Evolutionary conservation across 2,888 invertebrate genomes (phyloP).

Genomic region (Andrena camellia): DNA sequence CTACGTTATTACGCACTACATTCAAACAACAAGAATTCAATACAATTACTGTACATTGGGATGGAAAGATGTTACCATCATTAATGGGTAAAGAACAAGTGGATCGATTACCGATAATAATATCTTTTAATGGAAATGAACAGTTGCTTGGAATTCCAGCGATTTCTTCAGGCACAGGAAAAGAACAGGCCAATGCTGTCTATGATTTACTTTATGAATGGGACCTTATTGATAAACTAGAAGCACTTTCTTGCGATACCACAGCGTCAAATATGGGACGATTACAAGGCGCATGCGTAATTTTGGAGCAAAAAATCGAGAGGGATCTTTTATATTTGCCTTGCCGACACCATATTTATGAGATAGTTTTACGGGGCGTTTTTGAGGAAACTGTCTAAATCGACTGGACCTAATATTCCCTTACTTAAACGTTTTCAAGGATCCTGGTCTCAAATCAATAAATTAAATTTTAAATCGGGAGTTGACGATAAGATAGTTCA

Average conservation of each 20-base stretch:
- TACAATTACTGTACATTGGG: not conserved
- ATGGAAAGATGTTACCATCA: not conserved
- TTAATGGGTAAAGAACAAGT: not conserved
- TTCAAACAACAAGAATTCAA: not conserved
- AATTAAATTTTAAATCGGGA: not conserved
- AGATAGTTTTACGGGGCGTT: not conserved
- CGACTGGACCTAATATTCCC: not conserved
- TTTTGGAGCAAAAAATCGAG: conserved; percentile 4
- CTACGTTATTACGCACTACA: not conserved
- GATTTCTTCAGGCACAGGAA: not conserved
- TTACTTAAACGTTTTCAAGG: not conserved
- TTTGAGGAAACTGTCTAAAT: not conserved
- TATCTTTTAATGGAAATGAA: not conserved
- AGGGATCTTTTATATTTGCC: not conserved
- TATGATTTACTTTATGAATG: not conserved
- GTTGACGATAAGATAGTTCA: no score
- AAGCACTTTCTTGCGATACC: not conserved
- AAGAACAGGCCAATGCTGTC: not conserved
- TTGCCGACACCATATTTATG: not conserved
- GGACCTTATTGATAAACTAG: not conserved
- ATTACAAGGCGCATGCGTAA: not conserved
- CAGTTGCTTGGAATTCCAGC: conserved; percentile 4
- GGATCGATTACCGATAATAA: not conserved
- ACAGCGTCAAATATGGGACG: not conserved
- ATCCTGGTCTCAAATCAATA: not conserved